Evolutionary conservation across 2,888 invertebrate genomes (phyloP).

Genomic region (Philereme transversata): DNA sequence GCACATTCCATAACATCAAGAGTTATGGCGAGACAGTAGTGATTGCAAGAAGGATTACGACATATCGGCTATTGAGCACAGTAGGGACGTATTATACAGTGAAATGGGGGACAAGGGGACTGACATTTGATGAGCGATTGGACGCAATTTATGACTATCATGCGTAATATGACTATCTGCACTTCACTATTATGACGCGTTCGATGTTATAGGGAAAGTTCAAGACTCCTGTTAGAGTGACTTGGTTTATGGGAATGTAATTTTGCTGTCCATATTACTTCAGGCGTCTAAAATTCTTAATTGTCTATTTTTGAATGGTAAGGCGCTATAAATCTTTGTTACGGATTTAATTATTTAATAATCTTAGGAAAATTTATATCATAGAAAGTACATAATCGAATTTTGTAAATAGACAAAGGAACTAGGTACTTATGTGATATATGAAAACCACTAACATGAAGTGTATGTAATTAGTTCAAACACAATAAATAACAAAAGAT

Average conservation of each 20-base stretch:
- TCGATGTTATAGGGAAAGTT: conserved; percentile 5
- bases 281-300: conserved; percentile 4
- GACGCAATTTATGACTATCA: conserved; percentile 30
- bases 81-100: conserved; percentile 24
- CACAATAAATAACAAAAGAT: too few species aligned
- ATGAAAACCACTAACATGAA: too few species aligned
- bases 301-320: too few species aligned
- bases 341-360: too few species aligned
- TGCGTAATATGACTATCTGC: conserved; percentile 17
- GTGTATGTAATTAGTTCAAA: too few species aligned
- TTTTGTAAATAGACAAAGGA: too few species aligned
- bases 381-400: too few species aligned
- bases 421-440: too few species aligned
- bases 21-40: conserved; percentile 36
- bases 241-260: conserved; percentile 1
- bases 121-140: conserved; percentile 42
- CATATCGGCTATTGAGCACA: conserved; percentile 40
- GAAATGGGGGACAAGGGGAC: conserved; percentile 17
- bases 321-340: too few species aligned
- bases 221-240: conserved; percentile 7
- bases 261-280: conserved; percentile 2
- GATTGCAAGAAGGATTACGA: conserved; percentile 48
- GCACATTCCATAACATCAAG: conserved; percentile 7
- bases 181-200: conserved; percentile 13
- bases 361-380: too few species aligned